phyloP scores from a whole-genome alignment of 2,797 vertebrate genomes.

The Amphiprion clarkii region DNA sequence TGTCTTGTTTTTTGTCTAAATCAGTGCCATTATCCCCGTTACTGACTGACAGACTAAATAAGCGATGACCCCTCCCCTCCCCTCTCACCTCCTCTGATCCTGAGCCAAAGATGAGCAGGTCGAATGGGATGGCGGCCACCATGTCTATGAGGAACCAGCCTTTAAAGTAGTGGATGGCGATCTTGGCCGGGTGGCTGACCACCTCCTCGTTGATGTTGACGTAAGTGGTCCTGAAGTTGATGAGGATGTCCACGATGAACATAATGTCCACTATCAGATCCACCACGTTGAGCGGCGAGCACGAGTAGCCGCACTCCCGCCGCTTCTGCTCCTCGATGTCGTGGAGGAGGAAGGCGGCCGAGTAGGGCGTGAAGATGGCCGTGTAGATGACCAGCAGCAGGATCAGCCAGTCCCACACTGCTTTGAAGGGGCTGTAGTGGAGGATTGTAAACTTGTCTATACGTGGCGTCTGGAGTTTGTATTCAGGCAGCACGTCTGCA shows the following conservation, averaged over 20 bases:
- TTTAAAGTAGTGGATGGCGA: conserved; percentile 99
- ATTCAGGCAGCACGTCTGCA: conserved; percentile 97
- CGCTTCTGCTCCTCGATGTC: conserved; percentile 94
- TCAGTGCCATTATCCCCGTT: too few relatives aligned
- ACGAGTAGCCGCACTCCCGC: conserved; percentile 96
- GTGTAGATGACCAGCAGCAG: conserved; percentile 98
- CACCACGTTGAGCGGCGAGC: conserved; percentile 97
- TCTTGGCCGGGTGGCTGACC: conserved; percentile 97
- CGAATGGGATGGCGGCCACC: conserved; percentile 98
- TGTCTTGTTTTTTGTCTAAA: too few relatives aligned
- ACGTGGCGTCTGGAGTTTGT: conserved; percentile 96
- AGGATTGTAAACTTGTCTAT: conserved; percentile 98
- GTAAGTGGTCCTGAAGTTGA: conserved; percentile 99
- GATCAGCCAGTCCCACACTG: conserved; percentile 99
- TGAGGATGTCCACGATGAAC: conserved; percentile 99
- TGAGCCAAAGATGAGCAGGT: conserved; percentile 98
- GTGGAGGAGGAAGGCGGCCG: conserved; percentile 97
- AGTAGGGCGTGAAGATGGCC: conserved; percentile 98
- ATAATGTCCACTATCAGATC: conserved; percentile 99
- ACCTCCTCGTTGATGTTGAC: conserved; percentile 98
- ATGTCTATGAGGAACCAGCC: conserved; percentile 99
- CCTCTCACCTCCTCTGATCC: conserved; percentile 96
- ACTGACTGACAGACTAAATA: too few relatives aligned
- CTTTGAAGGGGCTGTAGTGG: conserved; percentile 99
- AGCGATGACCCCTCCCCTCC: too few relatives aligned